Evolutionary conservation across 1,140 invertebrate genomes (phyloP).

Genomic region (Platorchestia sp.): DNA sequence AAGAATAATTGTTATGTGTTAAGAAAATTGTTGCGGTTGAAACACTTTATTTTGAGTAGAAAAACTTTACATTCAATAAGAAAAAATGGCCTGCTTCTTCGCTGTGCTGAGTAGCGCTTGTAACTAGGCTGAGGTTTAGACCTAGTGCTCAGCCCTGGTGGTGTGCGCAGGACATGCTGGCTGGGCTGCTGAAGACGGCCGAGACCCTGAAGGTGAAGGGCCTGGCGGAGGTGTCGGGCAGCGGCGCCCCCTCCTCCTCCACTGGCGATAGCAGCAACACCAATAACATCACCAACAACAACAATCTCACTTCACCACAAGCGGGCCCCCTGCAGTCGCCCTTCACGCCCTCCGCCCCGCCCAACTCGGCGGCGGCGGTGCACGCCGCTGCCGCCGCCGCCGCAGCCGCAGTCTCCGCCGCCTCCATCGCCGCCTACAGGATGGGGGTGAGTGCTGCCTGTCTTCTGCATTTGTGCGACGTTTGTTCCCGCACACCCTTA

Average conservation of each 20-base stretch:
- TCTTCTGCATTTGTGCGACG: not conserved
- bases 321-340: not conserved
- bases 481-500: not conserved
- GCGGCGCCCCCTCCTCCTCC: conserved; percentile 49
- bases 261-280: not conserved
- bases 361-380: conserved; percentile 55
- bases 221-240: conserved; percentile 84
- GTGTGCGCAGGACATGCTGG: conserved; percentile 80
- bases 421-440: conserved; percentile 64
- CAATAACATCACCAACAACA: conserved; percentile 21
- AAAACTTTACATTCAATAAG: no score
- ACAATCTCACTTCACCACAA: not conserved
- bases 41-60: no score
- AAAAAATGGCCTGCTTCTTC: no score
- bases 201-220: conserved; percentile 93
- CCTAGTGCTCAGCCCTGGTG: not conserved
- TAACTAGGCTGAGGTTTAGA: not conserved
- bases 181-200: conserved; percentile 89
- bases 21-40: no score
- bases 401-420: conserved; percentile 57
- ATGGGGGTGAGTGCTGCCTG: conserved; percentile 59
- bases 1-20: not conserved
- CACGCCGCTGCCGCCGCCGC: conserved; percentile 60
- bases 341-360: not conserved
- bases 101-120: not conserved